Percentiles rank a stretch among this genome's conserved stretches.
Evolutionary conservation across 2,888 invertebrate genomes (phyloP).

Genomic region (Blastobasis adustella): DNA sequence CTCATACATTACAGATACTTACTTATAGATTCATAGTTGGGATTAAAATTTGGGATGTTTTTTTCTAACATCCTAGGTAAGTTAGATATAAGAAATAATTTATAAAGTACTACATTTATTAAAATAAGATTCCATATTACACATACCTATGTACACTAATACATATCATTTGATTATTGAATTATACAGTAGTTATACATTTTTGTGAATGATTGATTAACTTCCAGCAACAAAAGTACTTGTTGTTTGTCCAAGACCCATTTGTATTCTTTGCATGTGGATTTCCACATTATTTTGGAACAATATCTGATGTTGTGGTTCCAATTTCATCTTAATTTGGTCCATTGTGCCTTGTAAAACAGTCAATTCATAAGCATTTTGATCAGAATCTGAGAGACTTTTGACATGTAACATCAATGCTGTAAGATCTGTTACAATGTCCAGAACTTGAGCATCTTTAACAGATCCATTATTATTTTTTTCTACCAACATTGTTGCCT

Average conservation of each 20-base stretch:
- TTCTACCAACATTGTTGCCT: conserved; percentile 87
- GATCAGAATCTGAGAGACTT: conserved; percentile 83
- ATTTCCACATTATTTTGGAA: conserved; percentile 94
- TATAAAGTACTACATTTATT: too few species aligned
- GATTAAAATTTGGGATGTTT: too few species aligned
- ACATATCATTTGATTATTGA: too few species aligned
- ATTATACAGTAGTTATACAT: too few species aligned
- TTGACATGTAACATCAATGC: conserved; percentile 93
- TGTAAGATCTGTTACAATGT: conserved; percentile 89
- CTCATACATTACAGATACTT: too few species aligned
- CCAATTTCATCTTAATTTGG: conserved; percentile 87
- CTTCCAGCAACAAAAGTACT: conserved; percentile 39
- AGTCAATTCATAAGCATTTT: conserved; percentile 92
- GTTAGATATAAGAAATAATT: too few species aligned
- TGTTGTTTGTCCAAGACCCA: conserved; percentile 75
- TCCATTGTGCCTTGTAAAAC: conserved; percentile 93
- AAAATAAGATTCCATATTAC: too few species aligned
- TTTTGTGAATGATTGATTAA: conserved; percentile 18
- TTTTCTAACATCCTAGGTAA: too few species aligned
- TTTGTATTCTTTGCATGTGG: conserved; percentile 92
- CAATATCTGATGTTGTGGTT: conserved; percentile 81
- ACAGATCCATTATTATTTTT: conserved; percentile 79
- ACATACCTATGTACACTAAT: too few species aligned
- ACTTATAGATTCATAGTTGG: too few species aligned
- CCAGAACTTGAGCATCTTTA: conserved; percentile 78